Conservation (phyloP, 2,113 vertebrate genomes). For the Sander lucioperca region DNA sequence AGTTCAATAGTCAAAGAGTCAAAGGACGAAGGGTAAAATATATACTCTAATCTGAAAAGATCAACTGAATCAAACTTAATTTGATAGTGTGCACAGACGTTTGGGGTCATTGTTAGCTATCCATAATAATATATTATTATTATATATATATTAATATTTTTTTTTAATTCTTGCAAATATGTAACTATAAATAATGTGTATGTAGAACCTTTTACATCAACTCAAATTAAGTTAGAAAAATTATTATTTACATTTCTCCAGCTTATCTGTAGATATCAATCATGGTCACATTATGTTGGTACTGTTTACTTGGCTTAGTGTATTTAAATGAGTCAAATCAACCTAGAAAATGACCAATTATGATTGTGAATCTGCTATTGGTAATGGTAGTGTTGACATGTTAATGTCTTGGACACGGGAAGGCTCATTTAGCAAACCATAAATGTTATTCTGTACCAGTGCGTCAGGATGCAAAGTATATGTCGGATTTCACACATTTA, state of each 20-base stretch:
- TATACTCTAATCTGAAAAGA: constrained; percentile 59
- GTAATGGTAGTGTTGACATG: background rate
- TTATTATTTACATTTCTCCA: background rate
- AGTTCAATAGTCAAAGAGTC: constrained; percentile 58
- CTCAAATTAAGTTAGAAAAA: background rate
- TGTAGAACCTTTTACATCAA: background rate
- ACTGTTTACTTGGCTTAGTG: background rate
- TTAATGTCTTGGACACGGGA: background rate
- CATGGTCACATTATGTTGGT: background rate
- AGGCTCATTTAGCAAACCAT: background rate
- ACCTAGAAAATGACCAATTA: background rate
- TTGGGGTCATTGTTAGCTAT: constrained; percentile 3
- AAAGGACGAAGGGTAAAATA: constrained; percentile 60
- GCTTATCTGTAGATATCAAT: background rate
- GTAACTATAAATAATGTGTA: background rate
- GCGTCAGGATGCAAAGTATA: background rate
- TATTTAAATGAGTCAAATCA: background rate
- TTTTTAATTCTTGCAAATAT: background rate
- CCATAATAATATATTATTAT: too few species aligned
- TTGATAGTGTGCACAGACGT: constrained; percentile 11
- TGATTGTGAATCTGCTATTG: background rate
- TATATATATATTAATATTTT: too few species aligned
- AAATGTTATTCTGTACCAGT: background rate
- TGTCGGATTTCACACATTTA: background rate
- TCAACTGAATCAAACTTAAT: constrained; percentile 49